Evolutionary conservation across 2,113 vertebrate species (phyloP), one percentile per base, ranked within the genome.

Genomic region (Montifringilla adamsi): DNA sequence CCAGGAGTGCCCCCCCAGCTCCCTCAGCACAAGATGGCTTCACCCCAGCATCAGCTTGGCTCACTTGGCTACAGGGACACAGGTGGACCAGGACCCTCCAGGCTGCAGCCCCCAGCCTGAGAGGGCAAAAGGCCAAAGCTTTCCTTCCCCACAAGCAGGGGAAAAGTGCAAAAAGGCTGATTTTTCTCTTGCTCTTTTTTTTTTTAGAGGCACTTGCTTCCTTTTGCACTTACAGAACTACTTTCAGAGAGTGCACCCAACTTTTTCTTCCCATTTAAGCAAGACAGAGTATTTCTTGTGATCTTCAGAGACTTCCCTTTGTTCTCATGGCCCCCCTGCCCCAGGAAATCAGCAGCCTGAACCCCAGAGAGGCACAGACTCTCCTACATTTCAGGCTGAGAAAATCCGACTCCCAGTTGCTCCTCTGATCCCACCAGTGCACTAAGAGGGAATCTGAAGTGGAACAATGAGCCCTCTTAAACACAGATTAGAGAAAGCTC

Each of bases 11-110:
- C 81, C 75, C 49, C 82, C 44, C 13, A 4, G 79, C 39, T 66
- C 69, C 41, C 62, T 46, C 63, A 0, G 75, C 72, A 91, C 68
- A 96, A 93, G 90, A 96, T 97, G 96, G 95, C 93, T 30, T 44
- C 87, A 1, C 8, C 62, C 28, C 46, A 7, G 10, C 18, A 11
- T 2, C 11, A 85, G 75, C 60, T 7, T 3, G 2, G 16, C 35
- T 60, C 27, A 0, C 59, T 11, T 0, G 3, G 69, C 47, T n/a
- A 1, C n/a, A 52, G 3, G n/a, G 30, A 62, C 53, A 53, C 75
- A 41, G 37, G 43, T 10, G 8, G 11, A 4, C 4, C 9, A 4
- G 44, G 22, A 62, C 4, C 1, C 46, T 10, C 56, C 53, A 28
- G 31, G 1, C 33, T 43, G 60, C 16, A 20, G 37, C 16, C 30